Evolutionary conservation across 2,797 vertebrate species (phyloP), one percentile per base, ranked within the genome.

Genomic region (Lates japonicus): DNA sequence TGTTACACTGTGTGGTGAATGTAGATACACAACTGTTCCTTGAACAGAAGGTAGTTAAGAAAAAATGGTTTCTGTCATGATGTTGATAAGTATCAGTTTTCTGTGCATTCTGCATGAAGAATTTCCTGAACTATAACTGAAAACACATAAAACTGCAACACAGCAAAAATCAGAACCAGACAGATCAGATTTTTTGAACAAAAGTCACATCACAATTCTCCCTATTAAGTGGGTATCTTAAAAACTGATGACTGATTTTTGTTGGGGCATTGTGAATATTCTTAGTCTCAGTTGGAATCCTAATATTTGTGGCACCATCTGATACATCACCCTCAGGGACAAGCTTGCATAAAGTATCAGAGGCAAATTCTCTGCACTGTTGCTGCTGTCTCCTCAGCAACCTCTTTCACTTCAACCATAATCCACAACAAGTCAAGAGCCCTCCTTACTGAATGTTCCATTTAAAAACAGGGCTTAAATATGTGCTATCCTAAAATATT

Each of bases 401-500:
- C 57, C 49, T n/a, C 29, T 46, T 37, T 75, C 67, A 37, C 51
- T 72, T n/a, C 41, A 46, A 54, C 61, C 7, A 29, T 17, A 39
- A 54, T 54, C 52, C 62, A 55, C 59, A 57, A 46, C 16, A 62
- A 78, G 20, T 31, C 48, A 39, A 65, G 46, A 10, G 14, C n/a
- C 10, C 51, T 29, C 31, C 29, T 1, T 3, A n/a, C 14, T 44
- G 46, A 70, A 52, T 33, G 44, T 14, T 59, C 25, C 13, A 14
- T 66, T 22, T 63, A 44, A 31, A 60, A 68, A 25, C 61, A 42
- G 46, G 25, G 25, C n/a, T n/a, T n/a, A n/a, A n/a, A n/a, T 41
- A 10, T n/a, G n/a, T n/a, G 11, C 39, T n/a, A 31, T 57, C 64
- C 67, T 19, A 35, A 78, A 75, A 58, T 25, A 73, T 52, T 35